These are phyloP conservation scores for Cephus sareptanus DNA, from an alignment of 2,888 invertebrate genomes.

Conservation along the genomic window DNA sequence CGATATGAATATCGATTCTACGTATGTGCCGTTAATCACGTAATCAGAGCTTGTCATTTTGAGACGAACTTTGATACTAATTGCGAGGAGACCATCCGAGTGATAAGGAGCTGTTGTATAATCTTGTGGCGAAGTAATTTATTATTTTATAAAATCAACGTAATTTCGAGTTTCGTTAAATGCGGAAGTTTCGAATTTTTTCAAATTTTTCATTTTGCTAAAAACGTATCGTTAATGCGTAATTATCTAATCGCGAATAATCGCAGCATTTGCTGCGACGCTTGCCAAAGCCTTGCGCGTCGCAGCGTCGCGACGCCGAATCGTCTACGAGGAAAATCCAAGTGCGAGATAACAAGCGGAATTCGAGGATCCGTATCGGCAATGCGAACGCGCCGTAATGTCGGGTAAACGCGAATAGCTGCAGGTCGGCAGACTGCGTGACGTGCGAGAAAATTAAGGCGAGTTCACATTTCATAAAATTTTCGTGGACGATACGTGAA, in stretches of 20 bases:
- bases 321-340: background rate
- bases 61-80: constrained; percentile 42
- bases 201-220: too few species aligned
- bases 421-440: background rate
- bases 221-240: background rate
- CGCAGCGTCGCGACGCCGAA: background rate
- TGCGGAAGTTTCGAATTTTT: background rate
- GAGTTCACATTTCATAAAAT: background rate
- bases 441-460: background rate
- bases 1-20: background rate
- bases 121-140: background rate
- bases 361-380: background rate
- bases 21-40: constrained; percentile 42
- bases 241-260: background rate
- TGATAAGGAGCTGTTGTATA: constrained; percentile 8
- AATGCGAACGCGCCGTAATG: background rate
- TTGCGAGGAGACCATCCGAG: constrained; percentile 35
- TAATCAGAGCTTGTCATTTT: constrained; percentile 37
- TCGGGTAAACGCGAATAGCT: background rate
- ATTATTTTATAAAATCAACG: background rate
- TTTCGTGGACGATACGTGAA: background rate
- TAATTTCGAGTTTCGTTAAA: background rate
- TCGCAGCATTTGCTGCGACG: background rate
- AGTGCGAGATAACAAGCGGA: background rate
- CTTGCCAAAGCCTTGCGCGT: background rate